Evolutionary conservation across 1,140 invertebrate genomes (phyloP), one percentile per base, ranked within the genome.

Genomic region (Macrobrachium rosenbergii): DNA sequence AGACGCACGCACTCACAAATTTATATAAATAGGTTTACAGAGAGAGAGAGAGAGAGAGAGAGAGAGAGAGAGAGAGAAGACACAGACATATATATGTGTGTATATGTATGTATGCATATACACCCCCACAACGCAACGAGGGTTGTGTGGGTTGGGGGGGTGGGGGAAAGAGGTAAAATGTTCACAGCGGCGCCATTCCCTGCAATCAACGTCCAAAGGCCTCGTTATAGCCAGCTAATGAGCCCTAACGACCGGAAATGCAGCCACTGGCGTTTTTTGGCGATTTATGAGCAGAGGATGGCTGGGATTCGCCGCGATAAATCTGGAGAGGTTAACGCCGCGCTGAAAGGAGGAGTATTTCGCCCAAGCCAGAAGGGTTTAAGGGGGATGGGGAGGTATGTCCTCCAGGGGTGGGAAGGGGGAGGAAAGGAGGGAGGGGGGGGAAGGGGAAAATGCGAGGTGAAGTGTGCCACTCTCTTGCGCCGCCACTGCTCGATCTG

Each of bases 171-270:
- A 79, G 21, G 52, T n/a, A 21, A 21, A 58, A 23, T 21, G 58
- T 21, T 23, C 16, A 58, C 52, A 23, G 45, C n/a, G 43, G 19
- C 23, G 52, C 76, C 76, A n/a, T n/a, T 79, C 23, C 45, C 69
- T 72, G 69, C 37, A 72, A 72, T 37, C 69, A 72, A 43, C 23
- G 69, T 23, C 69, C 69, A 72, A 72, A 28, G 37, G 37, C 69
- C 69, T 72, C 69, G 69, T 72, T 72, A 72, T 72, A 72, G 12
- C 69, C 23, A 72, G 37, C 69, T 72, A 72, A 72, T 72, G 69
- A 72, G 69, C 23, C 52, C 52, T 52, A 52, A 52, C 52, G 52
- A 52, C 52, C 52, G 52, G 52, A 52, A 52, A 52, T 52, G 52
- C 52, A 52, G 19, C 23, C 23, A 37, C 23, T 73, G 23, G 16